Evolutionary conservation across 2,113 vertebrate genomes (phyloP).

Genomic region (Gobius niger): DNA sequence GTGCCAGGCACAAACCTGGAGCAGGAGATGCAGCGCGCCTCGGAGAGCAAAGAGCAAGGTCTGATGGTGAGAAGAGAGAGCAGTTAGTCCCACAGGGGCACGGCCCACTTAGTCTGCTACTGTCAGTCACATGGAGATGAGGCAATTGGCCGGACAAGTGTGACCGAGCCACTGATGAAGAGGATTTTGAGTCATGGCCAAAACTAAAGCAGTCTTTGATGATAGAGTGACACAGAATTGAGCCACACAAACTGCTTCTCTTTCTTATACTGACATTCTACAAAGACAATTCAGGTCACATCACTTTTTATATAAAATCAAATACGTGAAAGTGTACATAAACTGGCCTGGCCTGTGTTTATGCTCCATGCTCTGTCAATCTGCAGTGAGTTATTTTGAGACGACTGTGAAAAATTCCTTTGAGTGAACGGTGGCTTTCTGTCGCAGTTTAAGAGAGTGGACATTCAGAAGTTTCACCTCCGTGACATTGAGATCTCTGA

Average conservation of each 20-base stretch:
- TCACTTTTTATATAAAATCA: background rate
- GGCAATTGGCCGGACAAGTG: constrained; percentile 11
- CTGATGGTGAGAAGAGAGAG: constrained; percentile 75
- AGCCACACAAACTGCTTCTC: background rate
- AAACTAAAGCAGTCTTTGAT: background rate
- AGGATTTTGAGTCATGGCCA: background rate
- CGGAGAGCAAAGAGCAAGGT: constrained; percentile 74
- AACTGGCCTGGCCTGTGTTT: background rate
- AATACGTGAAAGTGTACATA: background rate
- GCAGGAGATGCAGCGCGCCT: constrained; percentile 64
- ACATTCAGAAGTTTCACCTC: constrained; percentile 23
- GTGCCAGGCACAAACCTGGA: constrained; percentile 74
- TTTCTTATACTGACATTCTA: background rate
- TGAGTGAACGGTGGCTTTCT: background rate
- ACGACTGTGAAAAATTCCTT: background rate
- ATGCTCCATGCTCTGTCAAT: background rate
- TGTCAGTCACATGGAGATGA: constrained; percentile 21
- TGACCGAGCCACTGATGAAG: background rate
- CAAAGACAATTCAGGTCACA: background rate
- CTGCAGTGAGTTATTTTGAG: background rate
- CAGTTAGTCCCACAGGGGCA: constrained; percentile 43
- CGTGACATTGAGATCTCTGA: constrained; percentile 16
- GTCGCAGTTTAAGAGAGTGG: background rate
- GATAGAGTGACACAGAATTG: background rate
- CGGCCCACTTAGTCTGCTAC: constrained; percentile 6